Base-by-base conservation (phyloP, 2,888 invertebrate genomes). In the Lasioglossum morio region DNA sequence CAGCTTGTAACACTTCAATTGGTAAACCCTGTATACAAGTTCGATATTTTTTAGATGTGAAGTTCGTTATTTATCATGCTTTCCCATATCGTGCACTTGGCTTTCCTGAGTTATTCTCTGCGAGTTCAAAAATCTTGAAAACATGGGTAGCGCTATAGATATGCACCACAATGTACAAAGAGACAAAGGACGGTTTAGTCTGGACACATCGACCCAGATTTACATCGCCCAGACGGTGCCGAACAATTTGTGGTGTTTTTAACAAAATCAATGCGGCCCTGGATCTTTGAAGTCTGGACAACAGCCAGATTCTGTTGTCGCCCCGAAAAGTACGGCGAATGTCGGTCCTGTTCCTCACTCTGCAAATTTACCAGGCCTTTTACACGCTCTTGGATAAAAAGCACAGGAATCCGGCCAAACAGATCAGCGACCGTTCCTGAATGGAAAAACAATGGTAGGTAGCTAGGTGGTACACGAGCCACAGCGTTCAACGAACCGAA, bases 211-310 rank as follows among this genome's bases (percentile, higher is more conserved):
- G 81, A 78, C 81, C 76, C 72, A 73, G 14, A 82, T 78, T 69
- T 57, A 84, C 63, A 37, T 53, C 57, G 75, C 66, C 75, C 75
- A 73, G 82, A 73, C 79, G 70, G 48, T 57, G 63, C 66, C 72
- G 80, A 72, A 85, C 88, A 88, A 90, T 90, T 89, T 89, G 88
- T 82, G 84, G 86, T 85, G 83, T 87, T 89, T 87, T 86, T 87
- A 88, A 86, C 87, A 80, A 87, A 92, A 91, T 92, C 91, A 88
- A 89, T 89, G 89, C 86, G 84, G 63, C 63, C 19, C 81, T 34
- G 77, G 79, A 53, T 87, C 79, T 86, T 82, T 86, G 81, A 83
- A 86, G 53, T 57, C 88, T 91, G 91, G 91, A 92, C 86, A 89
- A 85, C 70, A 82, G 91, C 91, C 89, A 91, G 86, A 87, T 88